These are phyloP conservation scores for Taphrorychus bicolor DNA, from an alignment of 2,888 invertebrate genomes.

Conservation along the genomic window DNA sequence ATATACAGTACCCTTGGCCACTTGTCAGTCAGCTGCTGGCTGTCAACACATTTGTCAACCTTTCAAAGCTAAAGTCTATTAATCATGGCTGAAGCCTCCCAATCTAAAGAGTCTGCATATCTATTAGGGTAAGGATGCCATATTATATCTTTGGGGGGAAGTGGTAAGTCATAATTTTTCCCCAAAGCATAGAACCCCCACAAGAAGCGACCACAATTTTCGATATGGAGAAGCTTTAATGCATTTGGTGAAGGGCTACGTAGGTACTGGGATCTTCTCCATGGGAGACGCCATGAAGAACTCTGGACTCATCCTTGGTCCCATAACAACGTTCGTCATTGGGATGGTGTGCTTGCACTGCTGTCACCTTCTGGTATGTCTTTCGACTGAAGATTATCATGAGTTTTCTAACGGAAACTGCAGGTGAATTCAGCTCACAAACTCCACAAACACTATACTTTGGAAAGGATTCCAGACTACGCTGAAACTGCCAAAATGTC, in stretches of 20 bases:
- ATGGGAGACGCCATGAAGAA: conserved; percentile 32
- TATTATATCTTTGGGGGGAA: no score
- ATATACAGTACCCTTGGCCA: not conserved
- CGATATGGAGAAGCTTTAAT: conserved; percentile 25
- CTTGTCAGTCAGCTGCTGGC: no score
- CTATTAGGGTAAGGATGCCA: conserved; percentile 19
- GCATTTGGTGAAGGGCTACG: conserved; percentile 28
- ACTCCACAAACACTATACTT: conserved; percentile 12
- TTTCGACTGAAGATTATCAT: no score
- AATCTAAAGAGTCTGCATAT: conserved; percentile 15
- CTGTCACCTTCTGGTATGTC: conserved; percentile 25
- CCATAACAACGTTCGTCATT: conserved; percentile 12
- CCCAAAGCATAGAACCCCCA: conserved; percentile 18
- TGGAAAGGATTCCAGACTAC: conserved; percentile 21
- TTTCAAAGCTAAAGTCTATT: not conserved
- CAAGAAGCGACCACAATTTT: conserved; percentile 25
- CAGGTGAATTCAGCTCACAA: conserved; percentile 23
- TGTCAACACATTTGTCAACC: not conserved
- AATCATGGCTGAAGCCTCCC: not conserved
- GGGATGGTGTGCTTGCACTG: conserved; percentile 26
- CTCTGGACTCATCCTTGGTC: conserved; percentile 20
- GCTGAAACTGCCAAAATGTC: conserved; percentile 17
- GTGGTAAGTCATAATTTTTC: no score
- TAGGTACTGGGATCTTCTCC: conserved; percentile 27
- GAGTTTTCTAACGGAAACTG: no score